Evolutionary conservation across 2,113 vertebrate species (phyloP), one percentile per base, ranked within the genome.

Genomic region (Brachyhypopomus gauderio): DNA sequence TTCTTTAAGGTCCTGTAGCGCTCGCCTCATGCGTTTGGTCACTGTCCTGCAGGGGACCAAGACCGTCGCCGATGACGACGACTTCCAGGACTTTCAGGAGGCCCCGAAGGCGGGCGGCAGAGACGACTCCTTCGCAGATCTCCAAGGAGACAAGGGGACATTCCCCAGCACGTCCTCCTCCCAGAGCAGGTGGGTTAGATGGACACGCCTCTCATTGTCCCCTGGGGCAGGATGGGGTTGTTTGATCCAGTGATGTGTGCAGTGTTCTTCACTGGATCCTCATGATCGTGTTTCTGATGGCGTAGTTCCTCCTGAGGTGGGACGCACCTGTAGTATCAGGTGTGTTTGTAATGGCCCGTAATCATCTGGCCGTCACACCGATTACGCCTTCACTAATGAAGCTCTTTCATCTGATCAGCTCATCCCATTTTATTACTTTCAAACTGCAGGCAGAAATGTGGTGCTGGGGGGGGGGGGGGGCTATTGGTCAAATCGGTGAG

Each of bases 21-120:
- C 3, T 55, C 66, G 38, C 64, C 74, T 41, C 25, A 27, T n/a
- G 77, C 23, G 23, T 78, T 19, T 0, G 52, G 3, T 58, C 72
- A 55, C 2, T 41, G 27, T 79, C 0, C 73, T 52, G 41, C 83
- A 98, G 97, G 93, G 83, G 2, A 88, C 88, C 78, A 98, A 98
- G 91, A n/a, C n/a, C n/a, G 73, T 92, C 9, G 98, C 99, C 74
- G 97, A 98, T 3, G 97, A 98, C 3, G 98, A 99, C 7, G 98
- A 99, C 86, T 99, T 99, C 90, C 97, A 99, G 87, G 98, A 99
- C 82, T 99, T 99, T 87, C 98, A 99, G 90, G 98, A 98, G 87
- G 98, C 97, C 56, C 96, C 98, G 0, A 99, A 97, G 86, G 91
- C 95, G 23, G 96, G 80, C 1, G 89, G 91, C 3, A 93, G 94